Conservation (phyloP, 2,113 vertebrate species). For the Tyto alba region DNA sequence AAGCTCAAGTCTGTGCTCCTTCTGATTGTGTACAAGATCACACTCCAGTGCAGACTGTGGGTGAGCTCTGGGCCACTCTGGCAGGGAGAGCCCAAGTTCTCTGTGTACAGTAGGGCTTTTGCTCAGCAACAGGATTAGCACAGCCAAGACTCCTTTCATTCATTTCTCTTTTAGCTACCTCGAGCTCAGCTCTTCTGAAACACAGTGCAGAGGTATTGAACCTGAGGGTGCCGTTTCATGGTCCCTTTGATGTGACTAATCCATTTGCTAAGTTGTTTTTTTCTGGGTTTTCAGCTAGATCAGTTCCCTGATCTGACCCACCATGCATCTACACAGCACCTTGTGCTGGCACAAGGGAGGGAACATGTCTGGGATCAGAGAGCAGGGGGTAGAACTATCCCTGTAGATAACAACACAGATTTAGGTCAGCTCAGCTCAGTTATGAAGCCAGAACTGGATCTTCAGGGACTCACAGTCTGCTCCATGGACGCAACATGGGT, state of each 20-base stretch:
- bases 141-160: background rate
- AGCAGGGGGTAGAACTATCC: background rate
- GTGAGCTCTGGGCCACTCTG: background rate
- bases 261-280: background rate
- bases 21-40: background rate
- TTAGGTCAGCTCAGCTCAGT: background rate
- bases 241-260: background rate
- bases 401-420: background rate
- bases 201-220: background rate
- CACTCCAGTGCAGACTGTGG: accelerated
- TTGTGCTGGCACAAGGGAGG: background rate
- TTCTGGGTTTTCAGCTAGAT: background rate
- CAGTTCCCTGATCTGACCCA: background rate
- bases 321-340: background rate
- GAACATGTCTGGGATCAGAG: background rate
- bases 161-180: background rate
- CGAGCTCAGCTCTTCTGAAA: background rate
- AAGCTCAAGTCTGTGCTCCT: background rate
- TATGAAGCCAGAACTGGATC: background rate
- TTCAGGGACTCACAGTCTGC: background rate
- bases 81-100: background rate
- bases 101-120: accelerated
- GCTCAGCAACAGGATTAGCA: background rate
- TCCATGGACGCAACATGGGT: background rate
- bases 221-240: background rate